phyloP scores from a whole-genome alignment of 2,113 vertebrate genomes.

The Syngnathus typhle region DNA sequence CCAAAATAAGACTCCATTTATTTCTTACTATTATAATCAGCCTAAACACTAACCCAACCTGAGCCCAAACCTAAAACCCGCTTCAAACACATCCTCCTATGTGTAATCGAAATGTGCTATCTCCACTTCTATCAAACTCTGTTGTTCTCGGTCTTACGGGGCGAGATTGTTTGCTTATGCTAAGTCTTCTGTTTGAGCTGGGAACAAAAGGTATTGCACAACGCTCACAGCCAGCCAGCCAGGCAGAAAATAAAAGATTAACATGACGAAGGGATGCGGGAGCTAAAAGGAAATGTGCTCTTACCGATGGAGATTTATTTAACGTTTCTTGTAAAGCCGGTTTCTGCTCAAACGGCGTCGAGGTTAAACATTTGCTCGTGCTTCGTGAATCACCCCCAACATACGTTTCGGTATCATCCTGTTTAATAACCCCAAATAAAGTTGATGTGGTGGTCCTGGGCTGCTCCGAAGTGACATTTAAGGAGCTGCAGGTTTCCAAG shows the following conservation, averaged over 20 bases:
- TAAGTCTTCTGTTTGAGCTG: constrained; percentile 41
- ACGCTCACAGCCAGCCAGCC: constrained; percentile 27
- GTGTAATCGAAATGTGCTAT: constrained; percentile 21
- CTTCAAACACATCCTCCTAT: constrained; percentile 19
- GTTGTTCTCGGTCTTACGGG: constrained; percentile 25
- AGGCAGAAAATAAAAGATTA: constrained; percentile 45
- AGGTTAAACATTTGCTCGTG: constrained; percentile 8
- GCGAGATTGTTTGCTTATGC: constrained; percentile 38
- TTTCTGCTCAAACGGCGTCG: constrained; percentile 25
- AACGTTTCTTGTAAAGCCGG: constrained; percentile 33
- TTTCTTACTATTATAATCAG: too few species aligned
- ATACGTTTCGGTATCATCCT: background rate
- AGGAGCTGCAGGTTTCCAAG: too few species aligned
- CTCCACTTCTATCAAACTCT: constrained; percentile 16
- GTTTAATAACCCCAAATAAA: background rate
- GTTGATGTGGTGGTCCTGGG: too few species aligned
- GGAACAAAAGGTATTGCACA: constrained; percentile 49
- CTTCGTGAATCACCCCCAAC: constrained; percentile 19
- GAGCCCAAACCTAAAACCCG: constrained; percentile 11
- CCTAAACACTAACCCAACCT: too few species aligned
- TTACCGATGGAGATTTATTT: constrained; percentile 32
- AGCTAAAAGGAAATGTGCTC: constrained; percentile 27
- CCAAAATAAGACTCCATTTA: too few species aligned
- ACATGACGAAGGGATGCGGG: constrained; percentile 21
- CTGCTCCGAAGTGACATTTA: background rate